Evolutionary conservation across 1,140 invertebrate species (phyloP).

Genomic region (Papilio polyxenes): DNA sequence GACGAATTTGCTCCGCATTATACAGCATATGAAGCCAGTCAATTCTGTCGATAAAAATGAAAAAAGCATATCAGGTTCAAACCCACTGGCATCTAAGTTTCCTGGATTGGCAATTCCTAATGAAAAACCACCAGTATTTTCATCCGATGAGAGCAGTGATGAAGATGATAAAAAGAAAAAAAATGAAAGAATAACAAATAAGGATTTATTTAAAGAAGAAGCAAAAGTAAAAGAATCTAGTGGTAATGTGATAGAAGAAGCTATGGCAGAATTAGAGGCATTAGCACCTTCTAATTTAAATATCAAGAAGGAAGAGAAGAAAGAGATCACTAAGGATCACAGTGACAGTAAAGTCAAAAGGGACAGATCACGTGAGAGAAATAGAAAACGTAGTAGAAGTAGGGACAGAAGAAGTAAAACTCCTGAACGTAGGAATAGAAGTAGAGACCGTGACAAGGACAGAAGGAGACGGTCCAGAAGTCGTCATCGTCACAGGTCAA

Average conservation of each 20-base stretch:
- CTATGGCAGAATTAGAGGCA: slow-evolving; percentile 95
- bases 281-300: slow-evolving; percentile 84
- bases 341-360: slow-evolving; percentile 57
- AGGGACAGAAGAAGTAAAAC: slow-evolving; percentile 53
- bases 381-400: slow-evolving; percentile 52
- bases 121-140: slow-evolving; percentile 82
- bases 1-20: slow-evolving; percentile 94
- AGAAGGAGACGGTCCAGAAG: slow-evolving; percentile 62
- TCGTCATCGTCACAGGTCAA: slow-evolving; percentile 44
- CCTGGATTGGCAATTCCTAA: slow-evolving; percentile 96
- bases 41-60: slow-evolving; percentile 49
- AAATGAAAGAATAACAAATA: slow-evolving; percentile 70
- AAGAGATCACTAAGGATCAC: slow-evolving; percentile 57
- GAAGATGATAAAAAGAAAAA: slow-evolving; percentile 67
- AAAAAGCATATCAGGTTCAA: slow-evolving; percentile 70
- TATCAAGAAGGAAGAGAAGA: slow-evolving; percentile 59
- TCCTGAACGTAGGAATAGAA: slow-evolving; percentile 57
- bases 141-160: slow-evolving; percentile 70
- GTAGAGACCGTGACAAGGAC: slow-evolving; percentile 60
- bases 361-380: slow-evolving; percentile 58
- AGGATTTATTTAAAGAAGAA: slow-evolving; percentile 75
- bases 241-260: slow-evolving; percentile 86
- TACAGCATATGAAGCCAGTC: slow-evolving; percentile 94
- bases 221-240: slow-evolving; percentile 58
- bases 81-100: slow-evolving; percentile 88